phyloP scores from a whole-genome alignment of 2,888 invertebrate genomes.

The Eubasilissa splendida region DNA sequence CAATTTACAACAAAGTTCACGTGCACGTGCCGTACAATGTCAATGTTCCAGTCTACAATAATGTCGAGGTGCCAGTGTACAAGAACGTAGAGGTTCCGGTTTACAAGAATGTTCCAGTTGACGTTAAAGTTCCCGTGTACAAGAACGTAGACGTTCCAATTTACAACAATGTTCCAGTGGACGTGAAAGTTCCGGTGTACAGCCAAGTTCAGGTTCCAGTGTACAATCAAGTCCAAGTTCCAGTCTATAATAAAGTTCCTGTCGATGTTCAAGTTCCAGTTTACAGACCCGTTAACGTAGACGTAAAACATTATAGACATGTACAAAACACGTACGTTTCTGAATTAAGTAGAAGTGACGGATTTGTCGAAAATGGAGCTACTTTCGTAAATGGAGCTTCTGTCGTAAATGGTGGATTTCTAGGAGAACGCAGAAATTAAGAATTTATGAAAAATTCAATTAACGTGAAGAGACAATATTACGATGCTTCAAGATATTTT shows the following conservation, averaged over 20 bases:
- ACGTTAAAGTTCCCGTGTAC: conserved; percentile 38
- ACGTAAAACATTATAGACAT: too few relatives aligned
- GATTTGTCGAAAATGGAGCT: too few relatives aligned
- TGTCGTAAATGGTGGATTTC: too few relatives aligned
- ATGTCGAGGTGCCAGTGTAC: conserved; percentile 28
- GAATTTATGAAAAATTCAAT: too few relatives aligned
- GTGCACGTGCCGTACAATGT: conserved; percentile 18
- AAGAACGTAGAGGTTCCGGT: conserved; percentile 35
- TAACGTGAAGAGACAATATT: too few relatives aligned
- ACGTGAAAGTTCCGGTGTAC: conserved; percentile 45
- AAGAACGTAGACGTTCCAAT: conserved; percentile 36
- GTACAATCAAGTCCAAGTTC: conserved; percentile 1
- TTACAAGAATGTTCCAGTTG: conserved; percentile 39
- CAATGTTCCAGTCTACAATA: conserved; percentile 31
- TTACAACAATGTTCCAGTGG: conserved; percentile 42
- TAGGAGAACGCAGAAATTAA: too few relatives aligned
- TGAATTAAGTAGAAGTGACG: too few relatives aligned
- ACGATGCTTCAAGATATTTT: too few relatives aligned
- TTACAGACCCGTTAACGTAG: neutral
- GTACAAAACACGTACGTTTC: too few relatives aligned
- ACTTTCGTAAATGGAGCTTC: too few relatives aligned
- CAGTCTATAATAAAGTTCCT: conserved; percentile 13
- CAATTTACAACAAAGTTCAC: conserved; percentile 37
- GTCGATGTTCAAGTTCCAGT: conserved; percentile 28
- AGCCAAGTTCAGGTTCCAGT: conserved; percentile 14